A percentile compares a stretch with the other conserved stretches of the same genome.
Conservation (phyloP, 2,113 vertebrate genomes). For the Rhizomys pruinosus region DNA sequence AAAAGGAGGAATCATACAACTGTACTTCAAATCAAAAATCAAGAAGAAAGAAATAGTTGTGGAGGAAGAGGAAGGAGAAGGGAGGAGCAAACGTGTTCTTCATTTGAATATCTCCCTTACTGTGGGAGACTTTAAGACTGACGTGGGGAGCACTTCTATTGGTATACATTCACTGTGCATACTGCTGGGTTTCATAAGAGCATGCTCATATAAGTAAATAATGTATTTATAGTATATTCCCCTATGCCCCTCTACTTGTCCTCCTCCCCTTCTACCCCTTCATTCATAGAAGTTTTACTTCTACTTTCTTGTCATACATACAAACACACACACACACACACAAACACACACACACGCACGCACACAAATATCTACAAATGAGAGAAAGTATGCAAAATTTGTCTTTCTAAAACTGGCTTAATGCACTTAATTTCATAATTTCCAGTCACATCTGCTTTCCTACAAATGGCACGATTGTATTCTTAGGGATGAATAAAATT, state of each 20-base stretch:
- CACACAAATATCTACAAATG: not conserved
- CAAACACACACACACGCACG: too few species aligned
- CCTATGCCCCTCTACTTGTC: not conserved
- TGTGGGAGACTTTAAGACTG: not conserved
- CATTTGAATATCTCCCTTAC: not conserved
- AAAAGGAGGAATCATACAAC: not conserved
- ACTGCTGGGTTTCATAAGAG: not conserved
- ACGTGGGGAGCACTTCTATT: not conserved
- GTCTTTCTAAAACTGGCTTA: not conserved
- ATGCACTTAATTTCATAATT: not conserved
- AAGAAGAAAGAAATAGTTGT: too few species aligned
- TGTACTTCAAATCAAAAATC: not conserved
- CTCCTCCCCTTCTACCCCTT: not conserved
- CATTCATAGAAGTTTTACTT: not conserved
- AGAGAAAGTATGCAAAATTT: not conserved
- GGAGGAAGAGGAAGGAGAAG: rapidly evolving
- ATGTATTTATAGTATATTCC: not conserved
- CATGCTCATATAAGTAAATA: not conserved
- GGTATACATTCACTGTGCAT: not conserved
- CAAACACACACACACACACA: too few species aligned
- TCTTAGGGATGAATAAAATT: not conserved
- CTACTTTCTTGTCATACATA: too few species aligned
- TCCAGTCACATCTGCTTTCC: not conserved
- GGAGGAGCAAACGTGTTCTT: not conserved
- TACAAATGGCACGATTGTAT: not conserved